Evolutionary conservation across 1,140 invertebrate genomes (phyloP).

Genomic region (Dryas iulia): DNA sequence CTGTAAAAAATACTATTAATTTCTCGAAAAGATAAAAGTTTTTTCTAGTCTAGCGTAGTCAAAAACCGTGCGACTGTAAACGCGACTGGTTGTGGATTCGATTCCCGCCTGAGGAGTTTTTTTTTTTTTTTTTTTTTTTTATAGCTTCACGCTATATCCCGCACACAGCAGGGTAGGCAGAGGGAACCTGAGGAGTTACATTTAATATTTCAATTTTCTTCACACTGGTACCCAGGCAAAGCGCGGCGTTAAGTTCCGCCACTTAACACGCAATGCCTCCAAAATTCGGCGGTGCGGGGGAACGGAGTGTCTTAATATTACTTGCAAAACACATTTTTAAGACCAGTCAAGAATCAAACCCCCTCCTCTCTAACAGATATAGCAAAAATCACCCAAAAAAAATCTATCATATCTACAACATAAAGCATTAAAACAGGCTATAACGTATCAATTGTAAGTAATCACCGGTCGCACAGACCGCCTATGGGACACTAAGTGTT

Average conservation of each 20-base stretch:
- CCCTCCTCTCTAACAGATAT: too few species aligned
- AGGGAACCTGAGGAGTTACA: too few species aligned
- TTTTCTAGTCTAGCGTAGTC: too few species aligned
- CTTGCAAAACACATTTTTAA: too few species aligned
- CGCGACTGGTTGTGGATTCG: too few species aligned
- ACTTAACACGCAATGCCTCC: background rate
- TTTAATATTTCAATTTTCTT: background rate
- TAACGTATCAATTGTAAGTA: constrained; percentile 64
- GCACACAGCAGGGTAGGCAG: too few species aligned
- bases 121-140: too few species aligned
- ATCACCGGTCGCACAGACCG: constrained; percentile 48
- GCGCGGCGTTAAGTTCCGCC: background rate
- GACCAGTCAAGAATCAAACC: background rate
- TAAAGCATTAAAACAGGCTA: constrained; percentile 21
- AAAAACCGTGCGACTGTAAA: too few species aligned
- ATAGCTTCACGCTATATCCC: too few species aligned
- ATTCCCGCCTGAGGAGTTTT: too few species aligned
- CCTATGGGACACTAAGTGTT: constrained; percentile 55
- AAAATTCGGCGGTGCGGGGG: background rate
- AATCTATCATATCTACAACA: background rate
- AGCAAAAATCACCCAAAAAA: background rate
- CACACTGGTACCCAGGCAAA: background rate
- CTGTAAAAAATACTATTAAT: too few species aligned
- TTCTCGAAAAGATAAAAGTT: too few species aligned
- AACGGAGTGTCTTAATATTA: background rate